Percentiles rank a stretch among this genome's conserved stretches.
phyloP scores from a whole-genome alignment of 2,797 vertebrate genomes.

The Ceyx erithaca region DNA sequence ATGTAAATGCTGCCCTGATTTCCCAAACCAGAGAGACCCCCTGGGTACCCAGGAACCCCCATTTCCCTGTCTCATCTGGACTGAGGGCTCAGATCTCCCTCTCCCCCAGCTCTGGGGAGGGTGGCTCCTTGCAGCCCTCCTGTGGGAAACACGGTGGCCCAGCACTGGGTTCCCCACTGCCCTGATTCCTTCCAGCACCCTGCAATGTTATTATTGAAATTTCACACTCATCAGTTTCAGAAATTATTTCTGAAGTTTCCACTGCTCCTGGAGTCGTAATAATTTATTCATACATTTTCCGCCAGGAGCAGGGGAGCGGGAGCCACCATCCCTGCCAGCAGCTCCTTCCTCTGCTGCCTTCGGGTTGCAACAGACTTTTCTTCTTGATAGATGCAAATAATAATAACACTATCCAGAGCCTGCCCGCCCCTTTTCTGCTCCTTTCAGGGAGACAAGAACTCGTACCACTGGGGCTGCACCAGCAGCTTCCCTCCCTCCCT shows the following conservation, averaged over 20 bases:
- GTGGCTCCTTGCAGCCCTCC: not conserved
- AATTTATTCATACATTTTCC: slow-evolving; percentile 31
- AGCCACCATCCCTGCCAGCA: not conserved
- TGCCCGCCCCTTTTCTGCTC: not conserved
- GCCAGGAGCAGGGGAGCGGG: not conserved
- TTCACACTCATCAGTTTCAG: slow-evolving; percentile 62
- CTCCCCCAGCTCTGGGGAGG: not conserved
- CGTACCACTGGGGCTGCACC: accelerated
- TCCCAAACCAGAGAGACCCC: not conserved
- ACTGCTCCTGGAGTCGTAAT: not conserved
- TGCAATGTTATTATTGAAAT: slow-evolving; percentile 41
- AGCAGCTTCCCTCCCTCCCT: not conserved
- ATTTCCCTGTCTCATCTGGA: not conserved
- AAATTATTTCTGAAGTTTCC: slow-evolving; percentile 58
- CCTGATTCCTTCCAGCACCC: not conserved
- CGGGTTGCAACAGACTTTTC: not conserved
- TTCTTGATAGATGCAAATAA: not conserved
- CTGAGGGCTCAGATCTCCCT: not conserved
- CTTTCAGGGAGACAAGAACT: not conserved
- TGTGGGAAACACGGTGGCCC: not conserved
- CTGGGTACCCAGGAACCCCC: not conserved
- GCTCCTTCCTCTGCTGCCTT: not conserved
- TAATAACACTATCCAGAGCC: not conserved
- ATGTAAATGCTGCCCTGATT: not conserved
- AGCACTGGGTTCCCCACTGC: not conserved